Conservation (phyloP, 2,888 invertebrate genomes). For the Phyllotreta cruciferae region DNA sequence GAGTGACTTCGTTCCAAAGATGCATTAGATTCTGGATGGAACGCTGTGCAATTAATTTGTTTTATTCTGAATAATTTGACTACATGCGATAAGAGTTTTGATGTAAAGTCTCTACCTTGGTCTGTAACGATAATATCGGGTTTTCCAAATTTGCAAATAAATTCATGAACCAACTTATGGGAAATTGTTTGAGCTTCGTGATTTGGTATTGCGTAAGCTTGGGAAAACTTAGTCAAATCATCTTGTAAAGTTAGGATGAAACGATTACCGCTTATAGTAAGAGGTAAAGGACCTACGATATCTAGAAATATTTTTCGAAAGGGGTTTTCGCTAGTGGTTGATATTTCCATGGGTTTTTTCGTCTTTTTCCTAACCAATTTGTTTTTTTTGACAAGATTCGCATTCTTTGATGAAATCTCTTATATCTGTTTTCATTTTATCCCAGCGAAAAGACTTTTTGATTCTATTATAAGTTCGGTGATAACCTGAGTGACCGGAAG, state of each 20-base stretch:
- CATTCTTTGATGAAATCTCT: slow-evolving; percentile 42
- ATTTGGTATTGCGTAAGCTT: slow-evolving; percentile 46
- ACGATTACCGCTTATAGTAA: slow-evolving; percentile 39
- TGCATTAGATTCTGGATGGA: slow-evolving; percentile 40
- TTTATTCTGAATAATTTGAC: slow-evolving; percentile 25
- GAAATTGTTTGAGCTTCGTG: slow-evolving; percentile 45
- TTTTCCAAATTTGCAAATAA: slow-evolving; percentile 46
- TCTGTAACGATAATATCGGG: slow-evolving; percentile 47
- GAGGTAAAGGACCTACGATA: slow-evolving; percentile 45
- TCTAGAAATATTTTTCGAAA: slow-evolving; percentile 44
- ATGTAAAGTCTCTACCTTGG: slow-evolving; percentile 45
- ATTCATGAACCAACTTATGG: slow-evolving; percentile 39
- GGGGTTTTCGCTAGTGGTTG: slow-evolving; percentile 31
- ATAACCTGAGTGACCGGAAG: slow-evolving; percentile 46
- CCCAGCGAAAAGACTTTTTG: slow-evolving; percentile 43
- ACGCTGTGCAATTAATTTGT: slow-evolving; percentile 38
- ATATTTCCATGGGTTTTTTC: slow-evolving; percentile 18
- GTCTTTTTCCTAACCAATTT: slow-evolving; percentile 10
- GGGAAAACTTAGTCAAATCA: slow-evolving; percentile 44
- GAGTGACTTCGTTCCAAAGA: slow-evolving; percentile 41
- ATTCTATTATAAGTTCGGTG: slow-evolving; percentile 45
- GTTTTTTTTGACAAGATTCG: slow-evolving; percentile 39
- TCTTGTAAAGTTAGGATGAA: slow-evolving; percentile 47
- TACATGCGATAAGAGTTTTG: slow-evolving; percentile 25
- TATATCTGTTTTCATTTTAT: slow-evolving; percentile 40